Conservation (phyloP, 2,888 invertebrate species). For the Drosophila nigricruria region DNA sequence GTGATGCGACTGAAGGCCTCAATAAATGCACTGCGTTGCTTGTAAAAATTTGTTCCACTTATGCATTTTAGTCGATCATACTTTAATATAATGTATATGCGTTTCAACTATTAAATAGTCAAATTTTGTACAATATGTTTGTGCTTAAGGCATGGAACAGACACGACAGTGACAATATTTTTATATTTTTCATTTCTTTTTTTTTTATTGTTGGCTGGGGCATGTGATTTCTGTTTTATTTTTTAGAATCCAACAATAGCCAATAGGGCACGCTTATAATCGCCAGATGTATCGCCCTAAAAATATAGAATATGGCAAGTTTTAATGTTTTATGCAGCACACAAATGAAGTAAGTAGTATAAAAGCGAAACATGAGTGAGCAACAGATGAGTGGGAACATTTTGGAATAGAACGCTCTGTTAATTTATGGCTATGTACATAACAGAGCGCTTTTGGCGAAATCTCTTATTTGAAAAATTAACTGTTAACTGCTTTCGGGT, state of each 20-base stretch:
- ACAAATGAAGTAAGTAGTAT: slow-evolving; percentile 54
- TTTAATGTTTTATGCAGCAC: slow-evolving; percentile 72
- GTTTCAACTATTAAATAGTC: slow-evolving; percentile 55
- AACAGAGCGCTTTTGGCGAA: slow-evolving; percentile 11
- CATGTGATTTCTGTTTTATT: slow-evolving; percentile 47
- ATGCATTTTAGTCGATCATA: slow-evolving; percentile 37
- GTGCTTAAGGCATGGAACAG: slow-evolving; percentile 70
- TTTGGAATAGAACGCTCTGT: slow-evolving; percentile 10
- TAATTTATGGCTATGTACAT: slow-evolving; percentile 7
- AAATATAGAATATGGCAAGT: slow-evolving; percentile 84
- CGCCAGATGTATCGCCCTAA: slow-evolving; percentile 96
- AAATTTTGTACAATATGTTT: slow-evolving; percentile 67
- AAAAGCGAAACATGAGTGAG: slow-evolving; percentile 21
- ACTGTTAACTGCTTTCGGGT: slow-evolving; percentile 17
- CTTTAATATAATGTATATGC: slow-evolving; percentile 24
- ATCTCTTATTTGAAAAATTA: slow-evolving; percentile 15
- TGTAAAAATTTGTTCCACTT: slow-evolving; percentile 46
- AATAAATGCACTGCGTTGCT: slow-evolving; percentile 69
- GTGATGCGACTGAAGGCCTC: slow-evolving; percentile 58
- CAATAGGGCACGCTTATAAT: slow-evolving; percentile 96
- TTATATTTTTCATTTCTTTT: neutral
- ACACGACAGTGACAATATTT: slow-evolving; percentile 57
- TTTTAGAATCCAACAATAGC: slow-evolving; percentile 89
- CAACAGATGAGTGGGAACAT: neutral
- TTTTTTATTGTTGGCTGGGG: slow-evolving; percentile 43